Evolutionary conservation across 2,797 vertebrate species (phyloP).

Genomic region (Psittacula echo): DNA sequence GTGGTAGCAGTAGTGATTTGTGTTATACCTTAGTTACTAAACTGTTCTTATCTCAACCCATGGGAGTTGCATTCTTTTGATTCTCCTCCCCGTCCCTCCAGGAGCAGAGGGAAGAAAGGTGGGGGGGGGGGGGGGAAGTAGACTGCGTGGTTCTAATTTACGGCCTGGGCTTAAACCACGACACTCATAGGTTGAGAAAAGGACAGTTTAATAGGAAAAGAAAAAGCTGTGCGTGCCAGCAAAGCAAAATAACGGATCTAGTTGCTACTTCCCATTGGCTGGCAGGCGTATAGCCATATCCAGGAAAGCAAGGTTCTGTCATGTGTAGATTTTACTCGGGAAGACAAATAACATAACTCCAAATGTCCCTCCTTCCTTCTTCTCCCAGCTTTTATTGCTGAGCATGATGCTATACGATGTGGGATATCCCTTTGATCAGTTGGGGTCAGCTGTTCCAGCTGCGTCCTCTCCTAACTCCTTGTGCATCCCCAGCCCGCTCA

Average conservation of each 20-base stretch:
- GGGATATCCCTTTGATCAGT: background rate
- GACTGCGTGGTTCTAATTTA: no score
- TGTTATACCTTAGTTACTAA: no score
- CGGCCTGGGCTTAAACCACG: no score
- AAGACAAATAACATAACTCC: background rate
- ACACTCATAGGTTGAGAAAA: background rate
- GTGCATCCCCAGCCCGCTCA: accelerated
- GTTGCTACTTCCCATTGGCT: background rate
- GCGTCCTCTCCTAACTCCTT: background rate
- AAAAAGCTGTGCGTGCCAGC: background rate
- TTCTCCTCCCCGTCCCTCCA: no score
- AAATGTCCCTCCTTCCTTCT: background rate
- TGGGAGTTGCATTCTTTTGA: no score
- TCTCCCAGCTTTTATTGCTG: background rate
- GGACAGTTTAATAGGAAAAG: background rate
- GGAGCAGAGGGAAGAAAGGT: no score
- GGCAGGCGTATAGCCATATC: background rate
- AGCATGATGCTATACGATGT: accelerated
- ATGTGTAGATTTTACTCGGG: background rate
- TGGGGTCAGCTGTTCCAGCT: background rate
- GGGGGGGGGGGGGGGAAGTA: no score
- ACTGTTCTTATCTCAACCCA: no score
- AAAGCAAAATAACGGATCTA: background rate
- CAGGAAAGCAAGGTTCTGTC: background rate
- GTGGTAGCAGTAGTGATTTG: no score